Evolutionary conservation across 1,140 invertebrate species (phyloP).

Genomic region (Heliconius nattereri): DNA sequence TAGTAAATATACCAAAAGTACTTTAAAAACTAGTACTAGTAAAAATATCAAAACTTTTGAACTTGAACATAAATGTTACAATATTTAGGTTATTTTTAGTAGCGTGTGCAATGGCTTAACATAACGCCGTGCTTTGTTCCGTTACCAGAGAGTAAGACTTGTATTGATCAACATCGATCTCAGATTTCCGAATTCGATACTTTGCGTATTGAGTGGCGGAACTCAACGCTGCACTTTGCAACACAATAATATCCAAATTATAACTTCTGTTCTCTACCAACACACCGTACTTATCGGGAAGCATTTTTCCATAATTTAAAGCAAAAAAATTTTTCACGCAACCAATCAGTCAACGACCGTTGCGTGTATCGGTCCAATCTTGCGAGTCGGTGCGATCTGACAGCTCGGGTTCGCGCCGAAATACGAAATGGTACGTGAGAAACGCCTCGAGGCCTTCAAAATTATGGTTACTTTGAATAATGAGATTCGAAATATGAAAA

Average conservation of each 20-base stretch:
- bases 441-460: conserved; percentile 43
- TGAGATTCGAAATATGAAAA: conserved; percentile 1
- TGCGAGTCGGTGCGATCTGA: conserved; percentile 41
- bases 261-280: not conserved
- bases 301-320: conserved; percentile 4
- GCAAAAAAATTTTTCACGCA: conserved; percentile 10
- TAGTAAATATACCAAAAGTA: not conserved
- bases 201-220: too few relatives aligned
- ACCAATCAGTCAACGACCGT: conserved; percentile 39
- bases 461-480: conserved; percentile 29
- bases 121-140: too few relatives aligned
- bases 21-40: too few relatives aligned
- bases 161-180: too few relatives aligned
- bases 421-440: conserved; percentile 64
- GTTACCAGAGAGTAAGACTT: too few relatives aligned
- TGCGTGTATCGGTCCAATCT: conserved; percentile 38
- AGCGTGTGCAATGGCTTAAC: too few relatives aligned
- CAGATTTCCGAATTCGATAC: too few relatives aligned
- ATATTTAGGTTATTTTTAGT: too few relatives aligned
- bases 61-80: too few relatives aligned
- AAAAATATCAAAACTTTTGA: too few relatives aligned
- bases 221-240: too few relatives aligned
- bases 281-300: not conserved
- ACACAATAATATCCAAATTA: not conserved
- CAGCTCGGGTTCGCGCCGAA: conserved; percentile 55